These are phyloP conservation scores for Pampusana beccarii DNA, from an alignment of 2,113 vertebrate species.

Conservation along the genomic window DNA sequence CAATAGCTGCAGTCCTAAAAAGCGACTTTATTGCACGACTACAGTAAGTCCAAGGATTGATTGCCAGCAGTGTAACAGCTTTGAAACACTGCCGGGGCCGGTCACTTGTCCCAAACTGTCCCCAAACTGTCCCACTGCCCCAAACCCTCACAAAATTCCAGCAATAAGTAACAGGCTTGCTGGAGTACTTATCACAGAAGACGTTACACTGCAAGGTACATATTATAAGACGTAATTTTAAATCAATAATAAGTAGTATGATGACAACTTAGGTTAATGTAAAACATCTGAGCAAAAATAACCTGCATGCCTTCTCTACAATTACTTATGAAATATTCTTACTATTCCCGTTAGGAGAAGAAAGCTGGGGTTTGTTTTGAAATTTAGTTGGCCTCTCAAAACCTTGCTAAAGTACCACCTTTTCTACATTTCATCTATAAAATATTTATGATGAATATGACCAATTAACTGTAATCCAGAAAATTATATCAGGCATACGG, in stretches of 20 bases:
- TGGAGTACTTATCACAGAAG: background rate
- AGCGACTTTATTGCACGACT: background rate
- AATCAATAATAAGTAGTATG: background rate
- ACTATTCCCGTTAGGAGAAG: background rate
- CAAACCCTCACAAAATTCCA: background rate
- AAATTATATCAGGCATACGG: background rate
- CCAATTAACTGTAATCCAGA: background rate
- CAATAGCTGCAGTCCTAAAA: background rate
- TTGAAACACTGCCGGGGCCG: background rate
- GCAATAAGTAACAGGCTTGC: background rate
- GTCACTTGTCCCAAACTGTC: background rate
- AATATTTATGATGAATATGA: background rate
- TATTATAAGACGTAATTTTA: background rate
- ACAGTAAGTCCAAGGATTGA: background rate
- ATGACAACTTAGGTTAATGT: background rate
- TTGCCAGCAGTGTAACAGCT: background rate
- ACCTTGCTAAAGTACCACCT: background rate
- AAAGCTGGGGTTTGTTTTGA: background rate
- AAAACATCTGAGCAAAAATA: background rate
- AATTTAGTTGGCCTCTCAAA: background rate
- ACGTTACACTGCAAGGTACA: background rate
- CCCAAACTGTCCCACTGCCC: background rate
- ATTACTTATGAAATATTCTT: background rate
- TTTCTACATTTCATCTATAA: background rate
- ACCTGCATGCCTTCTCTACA: background rate